Percentiles rank a stretch among this genome's conserved stretches.
Conservation (phyloP, 2,797 vertebrate species). For the Cephalopachus bancanus region DNA sequence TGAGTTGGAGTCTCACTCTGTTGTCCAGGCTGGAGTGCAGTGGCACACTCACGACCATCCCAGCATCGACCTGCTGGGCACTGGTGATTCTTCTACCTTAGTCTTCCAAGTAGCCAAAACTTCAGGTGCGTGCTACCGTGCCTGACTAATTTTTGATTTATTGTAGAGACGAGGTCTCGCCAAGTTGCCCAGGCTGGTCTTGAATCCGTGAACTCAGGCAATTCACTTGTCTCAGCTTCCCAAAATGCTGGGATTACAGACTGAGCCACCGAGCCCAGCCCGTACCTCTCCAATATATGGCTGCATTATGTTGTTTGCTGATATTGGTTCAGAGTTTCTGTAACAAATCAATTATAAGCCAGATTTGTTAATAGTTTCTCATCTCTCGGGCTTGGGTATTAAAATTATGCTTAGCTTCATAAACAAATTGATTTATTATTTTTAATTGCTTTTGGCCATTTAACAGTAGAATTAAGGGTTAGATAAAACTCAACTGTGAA, state of each 20-base stretch:
- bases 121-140: not conserved
- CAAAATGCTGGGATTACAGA: too few species aligned
- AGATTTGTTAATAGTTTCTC: not conserved
- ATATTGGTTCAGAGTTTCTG: not conserved
- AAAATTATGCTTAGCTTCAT: not conserved
- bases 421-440: slow-evolving; percentile 17
- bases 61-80: not conserved
- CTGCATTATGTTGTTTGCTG: not conserved
- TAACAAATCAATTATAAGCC: not conserved
- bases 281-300: not conserved
- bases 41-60: too few species aligned
- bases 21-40: not conserved
- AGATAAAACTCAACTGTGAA: not conserved
- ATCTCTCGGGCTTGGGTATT: not conserved
- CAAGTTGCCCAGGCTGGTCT: too few species aligned
- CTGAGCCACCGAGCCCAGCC: not conserved
- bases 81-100: not conserved
- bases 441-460: not conserved
- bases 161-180: too few species aligned
- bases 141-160: not conserved
- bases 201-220: not conserved
- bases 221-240: too few species aligned
- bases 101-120: not conserved
- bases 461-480: not conserved
- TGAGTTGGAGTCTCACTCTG: not conserved